Evolutionary conservation across 2,797 vertebrate genomes (phyloP).

Genomic region (Arnoldichthys spilopterus): DNA sequence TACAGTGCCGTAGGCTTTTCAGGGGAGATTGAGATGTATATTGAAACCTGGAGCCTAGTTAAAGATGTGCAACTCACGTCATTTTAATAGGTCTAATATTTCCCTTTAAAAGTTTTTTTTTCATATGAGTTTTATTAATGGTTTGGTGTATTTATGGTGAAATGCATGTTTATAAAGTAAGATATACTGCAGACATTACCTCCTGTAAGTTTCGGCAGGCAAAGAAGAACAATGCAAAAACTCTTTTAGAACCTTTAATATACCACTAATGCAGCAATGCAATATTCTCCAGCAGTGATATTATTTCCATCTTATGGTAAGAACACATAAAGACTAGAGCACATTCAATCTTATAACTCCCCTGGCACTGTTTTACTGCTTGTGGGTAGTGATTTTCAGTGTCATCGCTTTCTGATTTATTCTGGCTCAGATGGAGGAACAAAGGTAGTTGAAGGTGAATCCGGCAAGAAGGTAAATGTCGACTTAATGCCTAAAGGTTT

Average conservation of each 20-base stretch:
- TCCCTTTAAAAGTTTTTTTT: neutral
- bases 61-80: constrained; percentile 11
- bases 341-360: neutral
- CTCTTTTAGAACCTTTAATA: neutral
- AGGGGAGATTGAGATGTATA: neutral
- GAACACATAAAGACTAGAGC: neutral
- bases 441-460: neutral
- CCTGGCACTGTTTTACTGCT: neutral
- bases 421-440: neutral
- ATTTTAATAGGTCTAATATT: neutral
- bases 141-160: neutral
- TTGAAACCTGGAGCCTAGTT: neutral
- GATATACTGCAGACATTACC: neutral
- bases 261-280: neutral
- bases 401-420: neutral
- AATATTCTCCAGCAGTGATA: neutral
- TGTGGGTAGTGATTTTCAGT: neutral
- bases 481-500: neutral
- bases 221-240: neutral
- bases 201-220: neutral
- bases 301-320: neutral
- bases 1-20: neutral
- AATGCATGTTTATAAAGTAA: neutral
- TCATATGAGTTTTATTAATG: neutral
- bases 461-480: neutral